A percentile compares a stretch with the other conserved stretches of the same genome.
These are phyloP conservation scores for Calidris pygmaea DNA, from an alignment of 2,113 vertebrate genomes.

Conservation along the genomic window DNA sequence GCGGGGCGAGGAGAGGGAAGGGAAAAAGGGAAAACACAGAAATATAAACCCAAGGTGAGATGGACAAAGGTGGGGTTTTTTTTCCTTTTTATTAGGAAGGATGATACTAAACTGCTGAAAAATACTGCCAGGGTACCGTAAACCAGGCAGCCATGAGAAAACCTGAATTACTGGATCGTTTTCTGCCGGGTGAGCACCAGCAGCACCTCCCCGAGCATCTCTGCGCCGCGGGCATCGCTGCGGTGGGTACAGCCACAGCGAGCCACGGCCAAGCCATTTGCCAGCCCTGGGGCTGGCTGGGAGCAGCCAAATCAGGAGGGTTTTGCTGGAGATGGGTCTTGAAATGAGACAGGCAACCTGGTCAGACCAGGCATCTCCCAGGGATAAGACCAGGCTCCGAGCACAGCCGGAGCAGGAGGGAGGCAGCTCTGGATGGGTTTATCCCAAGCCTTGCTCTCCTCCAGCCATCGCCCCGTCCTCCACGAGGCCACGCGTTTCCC, in stretches of 20 bases:
- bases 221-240: fast-evolving
- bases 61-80: not conserved
- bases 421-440: not conserved
- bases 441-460: not conserved
- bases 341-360: not conserved
- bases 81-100: not conserved
- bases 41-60: not conserved
- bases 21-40: not conserved
- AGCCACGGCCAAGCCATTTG: not conserved
- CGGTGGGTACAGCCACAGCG: not conserved
- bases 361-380: not conserved
- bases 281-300: not conserved
- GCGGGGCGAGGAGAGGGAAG: not conserved
- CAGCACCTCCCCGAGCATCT: not conserved
- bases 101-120: not conserved
- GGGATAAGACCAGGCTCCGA: not conserved
- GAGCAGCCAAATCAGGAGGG: not conserved
- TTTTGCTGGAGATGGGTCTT: not conserved
- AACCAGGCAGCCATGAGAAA: not conserved
- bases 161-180: not conserved
- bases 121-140: not conserved
- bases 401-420: not conserved
- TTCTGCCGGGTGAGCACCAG: not conserved
- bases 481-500: not conserved
- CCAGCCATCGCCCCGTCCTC: fast-evolving